These are phyloP conservation scores for Caenorhabditis afra DNA, from an alignment of 2,888 invertebrate species.

Conservation along the genomic window DNA sequence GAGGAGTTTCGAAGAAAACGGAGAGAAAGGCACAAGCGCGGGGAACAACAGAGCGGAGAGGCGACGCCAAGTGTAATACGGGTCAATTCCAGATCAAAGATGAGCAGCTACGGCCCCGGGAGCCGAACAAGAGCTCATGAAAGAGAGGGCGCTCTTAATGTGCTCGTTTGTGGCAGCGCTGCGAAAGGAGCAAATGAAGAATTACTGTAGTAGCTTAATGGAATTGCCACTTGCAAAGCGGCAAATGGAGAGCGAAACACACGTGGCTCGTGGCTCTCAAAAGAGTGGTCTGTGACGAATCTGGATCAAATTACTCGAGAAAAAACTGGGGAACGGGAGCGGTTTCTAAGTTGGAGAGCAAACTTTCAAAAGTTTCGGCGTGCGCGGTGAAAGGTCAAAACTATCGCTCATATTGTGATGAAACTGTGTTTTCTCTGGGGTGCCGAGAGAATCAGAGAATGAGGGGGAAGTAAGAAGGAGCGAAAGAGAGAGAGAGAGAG, in stretches of 20 bases:
- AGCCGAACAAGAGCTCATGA: neutral
- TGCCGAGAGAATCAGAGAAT: neutral
- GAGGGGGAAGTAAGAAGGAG: slow-evolving; percentile 11
- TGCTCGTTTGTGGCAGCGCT: slow-evolving; percentile 1
- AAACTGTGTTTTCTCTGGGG: neutral
- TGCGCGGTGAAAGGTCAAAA: too few relatives aligned
- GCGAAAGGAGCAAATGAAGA: neutral
- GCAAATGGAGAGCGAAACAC: too few relatives aligned
- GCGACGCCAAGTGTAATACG: slow-evolving; percentile 8
- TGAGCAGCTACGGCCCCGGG: slow-evolving; percentile 1
- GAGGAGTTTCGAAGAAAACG: neutral
- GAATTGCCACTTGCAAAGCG: too few relatives aligned
- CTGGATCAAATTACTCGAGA: too few relatives aligned
- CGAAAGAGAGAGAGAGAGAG: slow-evolving; percentile 35
- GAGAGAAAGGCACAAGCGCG: neutral
- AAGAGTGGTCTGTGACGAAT: too few relatives aligned
- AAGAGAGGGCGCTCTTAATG: neutral
- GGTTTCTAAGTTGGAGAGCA: too few relatives aligned
- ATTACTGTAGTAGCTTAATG: too few relatives aligned
- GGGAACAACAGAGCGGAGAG: neutral
- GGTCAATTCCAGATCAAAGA: slow-evolving; percentile 29
- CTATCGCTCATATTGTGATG: too few relatives aligned
- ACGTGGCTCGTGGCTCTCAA: too few relatives aligned
- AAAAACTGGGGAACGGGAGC: too few relatives aligned
- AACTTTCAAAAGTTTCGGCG: too few relatives aligned